Conservation (phyloP, 2,888 invertebrate species). For the Pachymerium ferrugineum region DNA sequence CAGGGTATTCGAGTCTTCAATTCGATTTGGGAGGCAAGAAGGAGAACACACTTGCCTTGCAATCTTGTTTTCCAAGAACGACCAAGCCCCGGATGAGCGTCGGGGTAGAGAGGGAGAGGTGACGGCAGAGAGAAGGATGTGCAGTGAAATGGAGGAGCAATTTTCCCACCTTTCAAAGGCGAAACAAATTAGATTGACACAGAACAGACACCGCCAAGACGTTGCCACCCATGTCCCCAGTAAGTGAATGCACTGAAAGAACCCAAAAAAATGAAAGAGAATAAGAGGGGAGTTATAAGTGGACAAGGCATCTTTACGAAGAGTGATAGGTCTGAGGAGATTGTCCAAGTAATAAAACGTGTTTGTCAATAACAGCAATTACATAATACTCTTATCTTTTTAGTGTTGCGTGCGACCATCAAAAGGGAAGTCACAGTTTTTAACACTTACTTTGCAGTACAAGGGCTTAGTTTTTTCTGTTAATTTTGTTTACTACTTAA, state of each 20-base stretch:
- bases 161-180: slow-evolving; percentile 27
- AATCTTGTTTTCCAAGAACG: slow-evolving; percentile 27
- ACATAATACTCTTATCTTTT: no score
- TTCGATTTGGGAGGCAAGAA: slow-evolving; percentile 24
- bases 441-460: no score
- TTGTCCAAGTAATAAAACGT: no score
- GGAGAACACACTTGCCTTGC: slow-evolving; percentile 24
- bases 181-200: slow-evolving; percentile 27
- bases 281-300: slow-evolving; percentile 1
- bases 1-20: slow-evolving; percentile 27
- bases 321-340: neutral
- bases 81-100: neutral
- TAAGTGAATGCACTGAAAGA: neutral
- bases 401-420: no score
- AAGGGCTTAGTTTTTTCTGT: no score
- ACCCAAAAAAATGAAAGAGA: no score
- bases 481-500: no score
- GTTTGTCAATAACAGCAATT: neutral
- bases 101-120: no score
- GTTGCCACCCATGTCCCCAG: neutral
- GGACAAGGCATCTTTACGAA: neutral
- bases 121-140: neutral
- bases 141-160: slow-evolving; percentile 27
- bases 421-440: no score
- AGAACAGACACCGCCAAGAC: slow-evolving; percentile 23